Percentiles rank a stretch among this genome's conserved stretches.
Evolutionary conservation across 2,797 vertebrate species (phyloP).

Genomic region (Geotrypetes seraphini): DNA sequence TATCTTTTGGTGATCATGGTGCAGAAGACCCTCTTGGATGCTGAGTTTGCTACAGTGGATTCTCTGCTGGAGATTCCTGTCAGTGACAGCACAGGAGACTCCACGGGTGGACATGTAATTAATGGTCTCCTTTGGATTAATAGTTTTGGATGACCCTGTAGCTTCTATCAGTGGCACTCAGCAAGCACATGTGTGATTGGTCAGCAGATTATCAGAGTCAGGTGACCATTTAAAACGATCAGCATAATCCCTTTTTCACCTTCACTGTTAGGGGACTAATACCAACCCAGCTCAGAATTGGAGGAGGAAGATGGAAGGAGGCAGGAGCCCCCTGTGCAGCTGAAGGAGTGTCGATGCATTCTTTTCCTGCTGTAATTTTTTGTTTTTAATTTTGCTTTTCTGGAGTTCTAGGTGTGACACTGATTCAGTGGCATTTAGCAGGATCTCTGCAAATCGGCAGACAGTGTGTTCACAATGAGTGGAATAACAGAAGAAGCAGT

Average conservation of each 20-base stretch:
- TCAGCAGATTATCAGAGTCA: slow-evolving; percentile 55
- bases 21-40: too few species aligned
- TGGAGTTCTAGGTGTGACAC: background rate
- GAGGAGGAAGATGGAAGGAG: slow-evolving; percentile 12
- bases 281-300: slow-evolving; percentile 18
- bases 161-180: too few species aligned
- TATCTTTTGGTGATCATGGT: too few species aligned
- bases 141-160: too few species aligned
- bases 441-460: background rate
- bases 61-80: too few species aligned
- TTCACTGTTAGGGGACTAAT: slow-evolving; percentile 29
- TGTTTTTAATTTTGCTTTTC: slow-evolving; percentile 3
- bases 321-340: slow-evolving; percentile 7
- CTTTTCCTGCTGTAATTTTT: too few species aligned
- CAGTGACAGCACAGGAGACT: too few species aligned
- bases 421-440: background rate
- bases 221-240: slow-evolving; percentile 62
- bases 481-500: slow-evolving; percentile 53
- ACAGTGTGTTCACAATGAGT: slow-evolving; percentile 14
- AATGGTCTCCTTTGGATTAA: too few species aligned
- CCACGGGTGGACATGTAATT: too few species aligned
- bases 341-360: slow-evolving; percentile 10
- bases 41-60: too few species aligned
- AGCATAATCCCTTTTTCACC: slow-evolving; percentile 53
- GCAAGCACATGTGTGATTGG: too few species aligned